Base-by-base conservation (phyloP, 1,140 invertebrate genomes). In the Solenopsis invicta region DNA sequence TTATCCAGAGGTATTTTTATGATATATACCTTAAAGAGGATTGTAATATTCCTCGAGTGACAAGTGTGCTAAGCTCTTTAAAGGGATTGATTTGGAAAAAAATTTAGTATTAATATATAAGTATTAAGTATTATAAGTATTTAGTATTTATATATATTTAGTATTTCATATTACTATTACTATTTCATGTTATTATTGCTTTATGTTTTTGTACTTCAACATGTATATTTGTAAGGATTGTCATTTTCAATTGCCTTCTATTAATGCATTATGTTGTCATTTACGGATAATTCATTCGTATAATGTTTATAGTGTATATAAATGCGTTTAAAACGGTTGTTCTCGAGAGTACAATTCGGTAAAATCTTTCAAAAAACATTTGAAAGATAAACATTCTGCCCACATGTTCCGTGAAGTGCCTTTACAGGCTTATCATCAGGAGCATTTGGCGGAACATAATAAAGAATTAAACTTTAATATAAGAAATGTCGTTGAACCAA, bases 1-100 rank as follows among this genome's bases (percentile, higher is more conserved):
- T 74, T 52, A 56, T 56, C 4, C 71, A 74, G 13, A 74, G 37
- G 3, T 72, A 74, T 74, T 74, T 74, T 56, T 74, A 74, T 21
- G 12, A 41, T 37, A 56, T 74, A 12, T 74, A 74, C 54, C 29
- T 74, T 8, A 4, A 74, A 56, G 29, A 74, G 12, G 34, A 74
- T 21, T 5, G 13, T 12, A n/a, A 74, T 3, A 74, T 74, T 74
- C 71, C 29, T n/a, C 71, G 29, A 37, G 71, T 74, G 29, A 74
- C 50, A 21, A 56, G 2, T 54, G 8, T 74, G 21, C 4, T 74
- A 12, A 74, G 71, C 37, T 74, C 29, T 0, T 21, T 74, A 5
- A 56, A 56, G 13, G 52, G 29, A 29, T 29, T 29, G 29, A 29
- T 29, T 29, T 29, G 1, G 29, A 29, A 29, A 29, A 29, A 29